Percentiles rank a stretch among this genome's conserved stretches.
These are phyloP conservation scores for Pseudochirops cupreus DNA, from an alignment of 2,797 vertebrate species.

Conservation along the genomic window DNA sequence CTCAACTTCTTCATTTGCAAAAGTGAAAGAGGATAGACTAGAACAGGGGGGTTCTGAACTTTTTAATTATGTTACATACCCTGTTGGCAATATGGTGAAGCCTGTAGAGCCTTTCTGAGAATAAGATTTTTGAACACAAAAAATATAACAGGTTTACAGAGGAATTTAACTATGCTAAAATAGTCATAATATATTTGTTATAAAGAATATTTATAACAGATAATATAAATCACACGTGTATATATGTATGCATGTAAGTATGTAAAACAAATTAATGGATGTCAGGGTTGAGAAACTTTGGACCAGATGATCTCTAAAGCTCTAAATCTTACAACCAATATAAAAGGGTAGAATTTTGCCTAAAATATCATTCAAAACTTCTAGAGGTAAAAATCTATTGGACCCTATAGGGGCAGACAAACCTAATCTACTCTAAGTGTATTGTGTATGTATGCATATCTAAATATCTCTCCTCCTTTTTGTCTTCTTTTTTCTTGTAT, in stretches of 20 bases:
- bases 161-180: background rate
- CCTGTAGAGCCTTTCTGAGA: background rate
- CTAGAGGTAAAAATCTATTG: background rate
- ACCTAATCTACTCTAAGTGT: background rate
- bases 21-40: background rate
- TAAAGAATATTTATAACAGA: background rate
- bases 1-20: background rate
- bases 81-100: background rate
- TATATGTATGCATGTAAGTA: too few relatives aligned
- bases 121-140: background rate
- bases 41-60: background rate
- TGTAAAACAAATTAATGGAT: background rate
- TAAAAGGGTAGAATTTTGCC: background rate
- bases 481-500: background rate
- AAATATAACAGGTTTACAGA: background rate
- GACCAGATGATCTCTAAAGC: background rate
- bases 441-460: background rate
- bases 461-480: background rate
- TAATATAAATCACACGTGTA: background rate
- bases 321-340: background rate
- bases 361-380: conserved; percentile 1
- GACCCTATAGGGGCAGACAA: background rate
- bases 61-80: background rate
- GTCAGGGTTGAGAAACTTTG: background rate
- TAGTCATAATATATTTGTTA: background rate